Base-by-base conservation (phyloP, 2,113 vertebrate species). In the Diadophis punctatus region DNA sequence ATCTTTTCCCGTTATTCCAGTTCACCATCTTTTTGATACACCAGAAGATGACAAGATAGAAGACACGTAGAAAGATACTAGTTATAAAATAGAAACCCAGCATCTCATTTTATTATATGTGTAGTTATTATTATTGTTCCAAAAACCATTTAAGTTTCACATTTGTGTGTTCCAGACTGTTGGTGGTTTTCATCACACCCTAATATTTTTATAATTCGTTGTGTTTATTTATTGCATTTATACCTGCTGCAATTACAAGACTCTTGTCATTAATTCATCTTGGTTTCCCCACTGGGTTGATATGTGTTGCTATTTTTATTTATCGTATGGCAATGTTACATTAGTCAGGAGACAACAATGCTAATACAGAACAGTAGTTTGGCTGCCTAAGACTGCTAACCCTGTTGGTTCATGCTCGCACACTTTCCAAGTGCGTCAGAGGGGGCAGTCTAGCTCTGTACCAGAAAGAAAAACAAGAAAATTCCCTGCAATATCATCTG, bases 11-110 rank as follows among this genome's bases (percentile, higher is more conserved):
- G 74, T 86, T 51, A 14, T 39, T 46, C 1, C 93, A n/a, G 90
- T 94, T 56, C 86, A 63, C 56, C 90, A 1, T 11, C 49, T 25
- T 2, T 25, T 14, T 25, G 58, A 58, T 9, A 74, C 88, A 8
- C 94, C 68, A 8, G 93, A 93, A 39, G 85, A 91, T 96, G 90
- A 95, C 90, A 96, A 97, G 97, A 97, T 98, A 97, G 96, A 14
- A 97, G 95, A 94, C 34, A 80, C 34, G 2, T 52, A n/a, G 23
- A 48, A 8, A 27, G 56, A 91, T 89, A 93, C 53, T 91, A 39
- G 49, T 49, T 89, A n/a, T 12, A 89, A 22, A 85, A 92, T 90
- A 30, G 49, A 87, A n/a, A 3, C 22, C 25, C 39, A 16, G 2
- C 1, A 93, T 92, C 88, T 88, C 48, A 3, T 46, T 90, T 94